Conservation (phyloP, 1,140 invertebrate genomes). For the Holotrichia oblita region DNA sequence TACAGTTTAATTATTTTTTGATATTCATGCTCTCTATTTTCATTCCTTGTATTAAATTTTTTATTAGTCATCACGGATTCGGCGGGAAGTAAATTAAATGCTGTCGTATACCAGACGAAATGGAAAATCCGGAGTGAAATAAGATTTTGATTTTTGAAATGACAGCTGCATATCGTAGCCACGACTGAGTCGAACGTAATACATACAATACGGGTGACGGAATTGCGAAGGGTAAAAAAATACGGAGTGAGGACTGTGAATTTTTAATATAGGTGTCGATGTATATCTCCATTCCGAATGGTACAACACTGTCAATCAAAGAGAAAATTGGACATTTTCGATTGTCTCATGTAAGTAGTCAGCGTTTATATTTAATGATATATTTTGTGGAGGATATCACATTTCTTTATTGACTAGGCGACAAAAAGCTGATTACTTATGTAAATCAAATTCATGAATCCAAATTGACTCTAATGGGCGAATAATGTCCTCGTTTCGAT, state of each 20-base stretch:
- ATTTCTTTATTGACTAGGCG: neutral
- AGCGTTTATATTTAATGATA: conserved; percentile 30
- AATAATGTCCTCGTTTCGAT: neutral
- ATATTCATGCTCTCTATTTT: neutral
- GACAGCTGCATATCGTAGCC: neutral
- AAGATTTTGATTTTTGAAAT: conserved; percentile 28
- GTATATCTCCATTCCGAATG: conserved; percentile 18
- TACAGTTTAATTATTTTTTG: conserved; percentile 16
- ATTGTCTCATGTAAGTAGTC: neutral
- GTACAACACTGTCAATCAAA: conserved; percentile 24
- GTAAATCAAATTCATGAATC: neutral
- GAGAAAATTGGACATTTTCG: neutral
- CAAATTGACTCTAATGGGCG: neutral
- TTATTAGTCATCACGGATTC: conserved; percentile 14
- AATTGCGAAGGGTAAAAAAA: neutral
- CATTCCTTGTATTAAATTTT: conserved; percentile 26
- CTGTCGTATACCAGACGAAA: neutral
- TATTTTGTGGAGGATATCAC: neutral
- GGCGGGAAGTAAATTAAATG: conserved; percentile 19
- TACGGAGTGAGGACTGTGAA: neutral
- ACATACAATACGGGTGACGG: neutral
- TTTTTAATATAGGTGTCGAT: conserved; percentile 23
- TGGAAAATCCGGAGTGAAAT: neutral
- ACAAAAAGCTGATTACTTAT: neutral
- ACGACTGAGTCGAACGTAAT: neutral